Evolutionary conservation across 1,140 invertebrate genomes (phyloP), one percentile per base, ranked within the genome.

Genomic region (Brachionus koreanus): DNA sequence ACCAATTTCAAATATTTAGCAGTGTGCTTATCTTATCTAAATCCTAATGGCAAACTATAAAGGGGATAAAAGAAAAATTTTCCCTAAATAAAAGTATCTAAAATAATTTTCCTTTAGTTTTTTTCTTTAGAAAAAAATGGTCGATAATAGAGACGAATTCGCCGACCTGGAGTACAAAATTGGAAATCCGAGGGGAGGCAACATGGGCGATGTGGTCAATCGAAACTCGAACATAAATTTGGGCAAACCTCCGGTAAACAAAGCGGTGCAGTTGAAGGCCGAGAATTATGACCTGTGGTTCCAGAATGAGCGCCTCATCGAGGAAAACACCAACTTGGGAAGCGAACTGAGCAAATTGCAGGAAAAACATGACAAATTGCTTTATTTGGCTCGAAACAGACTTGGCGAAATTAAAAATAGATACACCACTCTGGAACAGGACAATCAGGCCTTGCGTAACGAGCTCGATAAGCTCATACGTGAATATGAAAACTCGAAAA

Each of bases 201-300:
- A 69, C 7, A 61, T 79, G 23, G 39, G 37, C 19, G 77, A 82
- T 43, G 77, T 82, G 29, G 29, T 82, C 37, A 82, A 82, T 37
- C 52, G 77, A 23, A 82, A 82, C 37, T 63, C 77, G 4, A 65
- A 39, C 10, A 82, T 82, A 2, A 82, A 82, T 23, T 25, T 82
- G 9, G 23, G 13, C 12, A 82, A 82, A 19, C 77, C 43, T 3
- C 77, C 77, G 6, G 57, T 82, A 7, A 65, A 33, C 52, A 82
- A 82, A 33, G 77, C 77, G 12, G 57, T 82, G 19, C 77, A 82
- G 63, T 19, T 82, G 12, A 82, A 82, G 63, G 77, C 77, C 29
- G 77, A 82, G 65, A 82, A 82, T 33, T 82, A 82, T 65, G 77
- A 82, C 33, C 29, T 82, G 0, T 82, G 77, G 77, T 82, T 82